Percentiles rank a stretch among this genome's conserved stretches.
Evolutionary conservation across 1,140 invertebrate genomes (phyloP).

Genomic region (Drosophila kohkoa): DNA sequence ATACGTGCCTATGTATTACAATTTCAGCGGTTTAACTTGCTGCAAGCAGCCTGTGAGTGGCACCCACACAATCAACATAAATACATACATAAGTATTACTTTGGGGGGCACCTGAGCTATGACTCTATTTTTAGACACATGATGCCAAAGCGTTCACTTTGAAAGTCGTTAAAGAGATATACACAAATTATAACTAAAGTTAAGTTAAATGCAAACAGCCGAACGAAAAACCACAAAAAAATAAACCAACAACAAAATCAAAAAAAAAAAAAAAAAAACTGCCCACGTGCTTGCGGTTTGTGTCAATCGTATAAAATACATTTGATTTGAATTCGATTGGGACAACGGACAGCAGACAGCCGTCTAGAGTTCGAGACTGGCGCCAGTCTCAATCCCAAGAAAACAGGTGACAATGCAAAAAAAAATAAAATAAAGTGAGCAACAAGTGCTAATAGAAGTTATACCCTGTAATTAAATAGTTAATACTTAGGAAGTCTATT

Average conservation of each 20-base stretch:
- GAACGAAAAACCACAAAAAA: slow-evolving; percentile 46
- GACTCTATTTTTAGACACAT: slow-evolving; percentile 69
- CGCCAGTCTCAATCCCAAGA: slow-evolving; percentile 50
- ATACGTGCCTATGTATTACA: slow-evolving; percentile 8
- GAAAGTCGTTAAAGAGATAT: slow-evolving; percentile 68
- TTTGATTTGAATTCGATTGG: slow-evolving; percentile 75
- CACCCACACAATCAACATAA: slow-evolving; percentile 23
- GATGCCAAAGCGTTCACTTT: slow-evolving; percentile 63
- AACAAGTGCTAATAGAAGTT: not conserved
- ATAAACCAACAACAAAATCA: slow-evolving; percentile 33
- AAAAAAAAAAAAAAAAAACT: slow-evolving; percentile 39
- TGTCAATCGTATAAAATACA: slow-evolving; percentile 35
- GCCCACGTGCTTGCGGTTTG: slow-evolving; percentile 64
- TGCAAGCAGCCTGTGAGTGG: not conserved
- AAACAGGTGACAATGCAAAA: slow-evolving; percentile 72
- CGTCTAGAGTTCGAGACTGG: slow-evolving; percentile 52
- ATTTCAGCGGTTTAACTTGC: slow-evolving; percentile 1
- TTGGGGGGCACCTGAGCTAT: slow-evolving; percentile 59
- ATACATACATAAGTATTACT: slow-evolving; percentile 23
- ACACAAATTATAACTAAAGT: slow-evolving; percentile 77
- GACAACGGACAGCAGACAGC: slow-evolving; percentile 24
- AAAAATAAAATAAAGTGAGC: not conserved
- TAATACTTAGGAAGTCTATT: no score
- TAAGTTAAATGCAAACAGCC: slow-evolving; percentile 62
- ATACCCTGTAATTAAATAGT: not conserved